Base-by-base conservation (phyloP, 2,113 vertebrate genomes). In the Hypocryptadius cinnamomeus region DNA sequence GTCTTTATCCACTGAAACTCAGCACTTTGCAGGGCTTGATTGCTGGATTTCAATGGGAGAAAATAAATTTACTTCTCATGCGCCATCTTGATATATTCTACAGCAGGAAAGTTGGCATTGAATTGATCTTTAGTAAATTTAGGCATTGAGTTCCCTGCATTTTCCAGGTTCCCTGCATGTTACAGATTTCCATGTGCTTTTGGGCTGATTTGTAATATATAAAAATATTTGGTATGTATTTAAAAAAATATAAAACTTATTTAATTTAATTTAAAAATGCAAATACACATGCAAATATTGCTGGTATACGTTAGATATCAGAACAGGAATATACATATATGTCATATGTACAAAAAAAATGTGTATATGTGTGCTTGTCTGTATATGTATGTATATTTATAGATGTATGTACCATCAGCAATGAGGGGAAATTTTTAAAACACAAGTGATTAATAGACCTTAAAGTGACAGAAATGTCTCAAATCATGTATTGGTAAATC, bases 51-150 rank as follows among this genome's bases (percentile, higher is more conserved):
- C 28, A 61, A 1, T 13, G 45, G 56, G 40, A 47, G 20, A 85
- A 66, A 79, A 84, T 77, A 4, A 47, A 11, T 78, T 88, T 5
- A 16, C 5, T 80, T 78, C 76, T 90, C 1, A 1, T 13, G 33
- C 1, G 2, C 7, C 6, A 0, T 61, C 25, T 81, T 4, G 18
- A 1, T 56, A 13, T 33, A 31, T 60, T 33, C 56, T 40, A 8
- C 45, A 53, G 22, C 35, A 60, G 51, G 60, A 70, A 80, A 44
- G 17, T 10, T n/a, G 31, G 11, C 5, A 5, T 22, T 77, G n/a
- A 6, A 51, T 61, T 0, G 0, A 16, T 57, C 54, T 79, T 31
- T 15, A 24, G 22, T 47, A 31, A 83, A 11, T 50, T 54, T 18
- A 78, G 40, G 13, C 22, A 21, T 64, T n/a, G 39, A 60, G 7